phyloP scores from a whole-genome alignment of 1,140 invertebrate genomes.

The Aporrectodea caliginosa region DNA sequence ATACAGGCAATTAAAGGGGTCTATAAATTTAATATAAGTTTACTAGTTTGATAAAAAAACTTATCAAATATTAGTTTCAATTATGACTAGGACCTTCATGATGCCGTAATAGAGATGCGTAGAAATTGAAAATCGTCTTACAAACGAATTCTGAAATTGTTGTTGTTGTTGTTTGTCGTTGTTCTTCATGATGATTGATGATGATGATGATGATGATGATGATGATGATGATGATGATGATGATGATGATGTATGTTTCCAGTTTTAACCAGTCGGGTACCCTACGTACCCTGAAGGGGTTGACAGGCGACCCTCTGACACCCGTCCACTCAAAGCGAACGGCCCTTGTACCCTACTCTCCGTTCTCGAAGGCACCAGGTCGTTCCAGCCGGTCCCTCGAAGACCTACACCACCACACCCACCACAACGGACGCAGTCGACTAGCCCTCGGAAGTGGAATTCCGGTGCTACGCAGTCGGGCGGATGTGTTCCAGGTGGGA shows the following conservation, averaged over 20 bases:
- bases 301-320: neutral
- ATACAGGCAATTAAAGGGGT: too few relatives aligned
- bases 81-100: neutral
- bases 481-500: conserved; percentile 45
- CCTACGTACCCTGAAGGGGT: conserved; percentile 1
- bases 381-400: neutral
- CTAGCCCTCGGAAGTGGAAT: neutral
- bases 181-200: too few relatives aligned
- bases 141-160: too few relatives aligned
- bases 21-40: too few relatives aligned
- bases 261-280: conserved; percentile 7
- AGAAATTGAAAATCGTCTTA: conserved; percentile 18
- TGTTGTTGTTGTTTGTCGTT: too few relatives aligned
- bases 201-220: too few relatives aligned
- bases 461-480: conserved; percentile 24
- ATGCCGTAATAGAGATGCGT: neutral
- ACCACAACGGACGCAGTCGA: neutral
- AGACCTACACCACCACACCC: neutral
- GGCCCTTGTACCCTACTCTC: neutral
- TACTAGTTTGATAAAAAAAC: too few relatives aligned
- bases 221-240: too few relatives aligned
- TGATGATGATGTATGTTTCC: neutral
- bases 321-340: neutral
- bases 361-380: neutral
- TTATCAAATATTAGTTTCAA: too few relatives aligned